A percentile compares a stretch with the other conserved stretches of the same genome.
These are phyloP conservation scores for Gymnorhina tibicen DNA, from an alignment of 2,113 vertebrate species.

Conservation along the genomic window DNA sequence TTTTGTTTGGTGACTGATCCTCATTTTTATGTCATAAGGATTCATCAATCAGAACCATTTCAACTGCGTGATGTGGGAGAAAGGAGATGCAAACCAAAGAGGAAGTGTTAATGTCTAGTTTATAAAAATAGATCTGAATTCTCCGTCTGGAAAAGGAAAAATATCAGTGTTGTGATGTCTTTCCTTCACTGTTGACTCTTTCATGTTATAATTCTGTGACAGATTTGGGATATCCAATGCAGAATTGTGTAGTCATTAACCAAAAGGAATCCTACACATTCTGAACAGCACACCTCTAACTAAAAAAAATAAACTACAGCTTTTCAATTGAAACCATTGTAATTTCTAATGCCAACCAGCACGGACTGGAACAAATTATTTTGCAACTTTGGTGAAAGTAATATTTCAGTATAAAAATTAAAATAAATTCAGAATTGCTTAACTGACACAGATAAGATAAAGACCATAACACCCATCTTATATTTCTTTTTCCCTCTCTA, in stretches of 20 bases:
- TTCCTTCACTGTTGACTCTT: background rate
- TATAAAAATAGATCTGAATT: background rate
- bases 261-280: background rate
- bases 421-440: background rate
- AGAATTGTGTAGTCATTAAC: background rate
- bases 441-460: background rate
- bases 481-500: background rate
- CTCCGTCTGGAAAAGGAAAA: background rate
- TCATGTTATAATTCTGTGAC: background rate
- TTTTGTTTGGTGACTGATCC: background rate
- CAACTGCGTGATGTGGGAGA: background rate
- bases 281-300: background rate
- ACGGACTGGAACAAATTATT: background rate
- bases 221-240: background rate
- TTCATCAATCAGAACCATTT: background rate
- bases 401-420: background rate
- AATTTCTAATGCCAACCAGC: background rate
- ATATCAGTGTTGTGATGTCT: background rate
- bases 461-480: background rate
- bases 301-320: background rate
- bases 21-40: background rate
- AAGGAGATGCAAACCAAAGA: background rate
- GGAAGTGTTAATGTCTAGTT: background rate
- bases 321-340: background rate
- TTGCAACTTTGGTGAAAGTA: rapidly evolving